phyloP scores from a whole-genome alignment of 2,113 vertebrate genomes.

The Vireo altiloquus region DNA sequence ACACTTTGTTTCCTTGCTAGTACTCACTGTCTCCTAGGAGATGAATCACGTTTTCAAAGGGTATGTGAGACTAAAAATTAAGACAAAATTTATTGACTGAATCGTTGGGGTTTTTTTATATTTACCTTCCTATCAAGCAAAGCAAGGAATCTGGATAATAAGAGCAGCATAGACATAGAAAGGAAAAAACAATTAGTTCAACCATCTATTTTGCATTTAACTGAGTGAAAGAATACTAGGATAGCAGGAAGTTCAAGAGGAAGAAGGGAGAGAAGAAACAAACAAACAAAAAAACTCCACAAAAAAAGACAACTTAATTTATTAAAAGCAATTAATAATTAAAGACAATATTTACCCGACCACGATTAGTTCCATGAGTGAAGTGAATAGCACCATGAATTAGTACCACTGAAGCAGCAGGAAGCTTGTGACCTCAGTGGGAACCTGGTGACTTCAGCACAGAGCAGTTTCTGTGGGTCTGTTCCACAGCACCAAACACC shows the following conservation, averaged over 20 bases:
- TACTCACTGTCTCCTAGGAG: constrained; percentile 21
- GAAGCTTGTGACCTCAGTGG: neutral
- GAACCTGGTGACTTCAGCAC: neutral
- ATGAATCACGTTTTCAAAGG: neutral
- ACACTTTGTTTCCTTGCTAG: neutral
- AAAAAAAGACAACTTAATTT: neutral
- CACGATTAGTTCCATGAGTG: neutral
- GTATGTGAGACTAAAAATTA: neutral
- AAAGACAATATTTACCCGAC: neutral
- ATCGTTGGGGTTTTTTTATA: neutral
- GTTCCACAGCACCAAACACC: neutral
- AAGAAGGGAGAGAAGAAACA: neutral
- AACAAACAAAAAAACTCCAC: neutral
- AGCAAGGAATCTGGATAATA: neutral
- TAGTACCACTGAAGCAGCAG: fast-evolving
- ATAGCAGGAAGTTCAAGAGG: neutral
- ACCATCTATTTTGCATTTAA: neutral
- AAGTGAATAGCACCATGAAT: neutral
- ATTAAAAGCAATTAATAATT: neutral
- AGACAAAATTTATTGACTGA: neutral
- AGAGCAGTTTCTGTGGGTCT: neutral
- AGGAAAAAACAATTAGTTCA: neutral
- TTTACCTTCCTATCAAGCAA: neutral
- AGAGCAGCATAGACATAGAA: neutral
- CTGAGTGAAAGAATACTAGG: neutral